Percentiles rank a stretch among this genome's conserved stretches.
These are phyloP conservation scores for Calliphora vomitoria DNA, from an alignment of 2,888 invertebrate species.

Conservation along the genomic window DNA sequence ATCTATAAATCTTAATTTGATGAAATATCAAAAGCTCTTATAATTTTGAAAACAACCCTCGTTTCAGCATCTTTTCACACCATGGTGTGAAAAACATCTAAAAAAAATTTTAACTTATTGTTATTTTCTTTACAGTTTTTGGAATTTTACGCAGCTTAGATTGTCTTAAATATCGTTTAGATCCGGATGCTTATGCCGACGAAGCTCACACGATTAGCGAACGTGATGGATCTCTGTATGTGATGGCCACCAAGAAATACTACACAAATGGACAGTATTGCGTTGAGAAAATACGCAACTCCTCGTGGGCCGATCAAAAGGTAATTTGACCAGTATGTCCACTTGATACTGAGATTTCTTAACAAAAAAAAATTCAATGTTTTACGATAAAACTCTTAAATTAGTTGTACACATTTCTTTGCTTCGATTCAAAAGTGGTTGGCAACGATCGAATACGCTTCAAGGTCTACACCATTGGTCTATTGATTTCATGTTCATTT, in stretches of 20 bases:
- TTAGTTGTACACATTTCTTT: constrained; percentile 82
- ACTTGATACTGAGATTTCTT: constrained; percentile 19
- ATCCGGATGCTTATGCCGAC: constrained; percentile 79
- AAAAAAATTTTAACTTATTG: neutral
- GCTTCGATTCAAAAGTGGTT: constrained; percentile 81
- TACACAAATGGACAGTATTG: constrained; percentile 82
- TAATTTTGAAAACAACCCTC: neutral
- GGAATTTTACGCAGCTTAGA: constrained; percentile 81
- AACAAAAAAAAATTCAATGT: constrained; percentile 12
- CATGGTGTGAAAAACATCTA: constrained; percentile 24
- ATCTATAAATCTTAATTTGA: no score
- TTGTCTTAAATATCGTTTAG: constrained; percentile 81
- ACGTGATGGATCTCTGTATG: constrained; percentile 80
- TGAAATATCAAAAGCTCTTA: no score
- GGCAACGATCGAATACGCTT: constrained; percentile 82
- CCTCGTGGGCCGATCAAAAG: constrained; percentile 77
- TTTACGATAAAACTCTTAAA: constrained; percentile 71
- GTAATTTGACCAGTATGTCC: constrained; percentile 74
- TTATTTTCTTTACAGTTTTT: constrained; percentile 77
- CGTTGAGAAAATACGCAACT: constrained; percentile 79
- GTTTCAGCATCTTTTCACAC: neutral
- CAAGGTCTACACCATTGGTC: constrained; percentile 83
- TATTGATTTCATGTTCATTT: constrained; percentile 88
- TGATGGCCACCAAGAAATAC: constrained; percentile 76
- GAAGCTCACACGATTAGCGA: constrained; percentile 81